Conservation (phyloP, 2,113 vertebrate genomes). For the Pteruthius melanotis region DNA sequence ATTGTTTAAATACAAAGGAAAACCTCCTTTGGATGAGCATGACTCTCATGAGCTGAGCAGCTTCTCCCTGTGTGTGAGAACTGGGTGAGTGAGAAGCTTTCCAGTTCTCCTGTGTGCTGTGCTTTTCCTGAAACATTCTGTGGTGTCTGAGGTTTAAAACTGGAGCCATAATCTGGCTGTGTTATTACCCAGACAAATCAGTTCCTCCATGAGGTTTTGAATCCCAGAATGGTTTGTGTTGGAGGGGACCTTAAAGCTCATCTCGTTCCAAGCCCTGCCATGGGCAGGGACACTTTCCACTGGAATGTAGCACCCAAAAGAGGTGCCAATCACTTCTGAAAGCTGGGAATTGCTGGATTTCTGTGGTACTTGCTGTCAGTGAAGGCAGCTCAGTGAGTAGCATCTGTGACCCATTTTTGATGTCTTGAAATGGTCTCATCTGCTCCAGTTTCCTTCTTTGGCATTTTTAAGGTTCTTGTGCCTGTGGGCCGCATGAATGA, state of each 20-base stretch:
- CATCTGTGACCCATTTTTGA: constrained; percentile 22
- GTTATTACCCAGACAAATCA: background rate
- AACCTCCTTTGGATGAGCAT: background rate
- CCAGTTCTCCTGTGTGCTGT: background rate
- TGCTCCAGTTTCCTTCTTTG: constrained; percentile 35
- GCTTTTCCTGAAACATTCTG: background rate
- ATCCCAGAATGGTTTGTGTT: background rate
- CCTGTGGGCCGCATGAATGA: background rate
- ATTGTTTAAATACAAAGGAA: background rate
- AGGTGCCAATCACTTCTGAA: background rate
- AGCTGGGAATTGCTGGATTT: background rate
- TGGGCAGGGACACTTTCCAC: background rate
- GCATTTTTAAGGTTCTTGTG: background rate
- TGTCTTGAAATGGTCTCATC: background rate
- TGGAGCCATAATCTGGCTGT: background rate
- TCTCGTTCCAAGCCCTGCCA: background rate
- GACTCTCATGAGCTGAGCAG: background rate
- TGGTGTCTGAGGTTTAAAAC: background rate
- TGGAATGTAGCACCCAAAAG: background rate
- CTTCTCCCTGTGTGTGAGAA: background rate
- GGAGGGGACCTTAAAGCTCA: background rate
- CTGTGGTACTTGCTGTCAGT: background rate
- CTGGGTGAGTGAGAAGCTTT: background rate
- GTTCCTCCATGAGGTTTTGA: background rate
- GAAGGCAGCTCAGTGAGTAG: background rate